phyloP scores from a whole-genome alignment of 2,888 invertebrate genomes.

The Marronus borbonicus region DNA sequence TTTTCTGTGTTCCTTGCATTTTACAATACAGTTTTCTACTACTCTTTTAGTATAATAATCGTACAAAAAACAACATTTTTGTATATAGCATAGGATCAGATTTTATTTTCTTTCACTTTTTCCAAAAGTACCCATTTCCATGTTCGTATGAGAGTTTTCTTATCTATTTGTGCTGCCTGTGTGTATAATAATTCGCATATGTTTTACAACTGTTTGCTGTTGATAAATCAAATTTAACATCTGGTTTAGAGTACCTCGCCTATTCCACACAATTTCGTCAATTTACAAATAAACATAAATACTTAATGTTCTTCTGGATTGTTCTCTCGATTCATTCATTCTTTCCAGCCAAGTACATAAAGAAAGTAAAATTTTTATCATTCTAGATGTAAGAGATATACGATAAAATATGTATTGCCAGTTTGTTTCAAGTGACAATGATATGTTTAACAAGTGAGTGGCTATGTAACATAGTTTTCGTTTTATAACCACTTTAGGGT shows the following conservation, averaged over 20 bases:
- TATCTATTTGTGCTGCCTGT: conserved; percentile 12
- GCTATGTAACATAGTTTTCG: neutral
- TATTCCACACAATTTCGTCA: neutral
- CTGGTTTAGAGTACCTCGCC: neutral
- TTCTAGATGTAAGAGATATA: neutral
- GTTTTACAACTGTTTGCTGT: conserved; percentile 27
- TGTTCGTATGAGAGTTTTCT: neutral
- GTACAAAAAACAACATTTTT: too few relatives aligned
- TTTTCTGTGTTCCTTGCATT: too few relatives aligned
- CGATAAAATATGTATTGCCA: neutral
- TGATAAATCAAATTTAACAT: conserved; percentile 17
- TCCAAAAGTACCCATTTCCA: too few relatives aligned
- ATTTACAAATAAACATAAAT: neutral
- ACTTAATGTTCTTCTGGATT: neutral
- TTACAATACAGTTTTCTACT: too few relatives aligned
- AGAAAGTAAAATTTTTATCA: neutral
- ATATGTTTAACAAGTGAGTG: neutral
- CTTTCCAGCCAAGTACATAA: neutral
- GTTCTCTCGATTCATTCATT: neutral
- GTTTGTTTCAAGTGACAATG: neutral
- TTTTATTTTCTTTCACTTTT: too few relatives aligned
- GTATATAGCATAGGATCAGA: too few relatives aligned
- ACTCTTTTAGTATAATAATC: too few relatives aligned
- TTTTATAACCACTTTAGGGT: neutral
- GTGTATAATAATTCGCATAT: neutral